Conservation (phyloP, 1,140 invertebrate genomes). For the Bicyclus anynana region DNA sequence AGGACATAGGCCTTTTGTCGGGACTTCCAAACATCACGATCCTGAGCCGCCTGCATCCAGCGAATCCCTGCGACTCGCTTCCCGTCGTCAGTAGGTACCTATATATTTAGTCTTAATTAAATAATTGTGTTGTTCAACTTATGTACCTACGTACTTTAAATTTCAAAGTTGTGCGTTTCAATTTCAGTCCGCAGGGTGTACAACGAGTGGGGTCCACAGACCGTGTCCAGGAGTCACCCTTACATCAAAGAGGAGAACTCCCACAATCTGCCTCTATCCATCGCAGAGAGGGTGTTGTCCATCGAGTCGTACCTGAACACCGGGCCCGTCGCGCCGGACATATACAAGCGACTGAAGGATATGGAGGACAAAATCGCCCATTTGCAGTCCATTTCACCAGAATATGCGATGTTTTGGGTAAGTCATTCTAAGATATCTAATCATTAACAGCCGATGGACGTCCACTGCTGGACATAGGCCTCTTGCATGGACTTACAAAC, state of each 20-base stretch:
- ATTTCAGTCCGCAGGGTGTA: slow-evolving; percentile 53
- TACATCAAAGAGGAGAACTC: slow-evolving; percentile 1
- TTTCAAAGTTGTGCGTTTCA: background rate
- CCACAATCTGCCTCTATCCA: slow-evolving; percentile 33
- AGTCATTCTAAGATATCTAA: slow-evolving; percentile 34
- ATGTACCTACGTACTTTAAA: too few relatives aligned
- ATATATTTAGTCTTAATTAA: too few relatives aligned
- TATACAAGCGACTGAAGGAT: slow-evolving; percentile 81
- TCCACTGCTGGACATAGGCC: too few relatives aligned
- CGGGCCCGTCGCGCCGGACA: slow-evolving; percentile 78
- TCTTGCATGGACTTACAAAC: too few relatives aligned
- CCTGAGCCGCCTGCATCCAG: too few relatives aligned
- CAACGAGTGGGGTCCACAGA: slow-evolving; percentile 69
- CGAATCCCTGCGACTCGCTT: too few relatives aligned
- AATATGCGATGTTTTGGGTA: slow-evolving; percentile 84
- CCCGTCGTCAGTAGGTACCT: too few relatives aligned
- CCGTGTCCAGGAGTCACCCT: slow-evolving; percentile 21
- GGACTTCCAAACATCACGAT: too few relatives aligned
- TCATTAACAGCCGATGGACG: too few relatives aligned
- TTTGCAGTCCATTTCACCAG: slow-evolving; percentile 83
- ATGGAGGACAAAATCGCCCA: slow-evolving; percentile 82
- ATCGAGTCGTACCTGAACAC: slow-evolving; percentile 50
- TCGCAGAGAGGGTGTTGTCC: slow-evolving; percentile 46
- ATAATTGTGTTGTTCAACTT: too few relatives aligned
- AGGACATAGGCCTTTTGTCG: too few relatives aligned